Evolutionary conservation across 2,113 vertebrate species (phyloP).

Genomic region (Ibidorhyncha struthersii): DNA sequence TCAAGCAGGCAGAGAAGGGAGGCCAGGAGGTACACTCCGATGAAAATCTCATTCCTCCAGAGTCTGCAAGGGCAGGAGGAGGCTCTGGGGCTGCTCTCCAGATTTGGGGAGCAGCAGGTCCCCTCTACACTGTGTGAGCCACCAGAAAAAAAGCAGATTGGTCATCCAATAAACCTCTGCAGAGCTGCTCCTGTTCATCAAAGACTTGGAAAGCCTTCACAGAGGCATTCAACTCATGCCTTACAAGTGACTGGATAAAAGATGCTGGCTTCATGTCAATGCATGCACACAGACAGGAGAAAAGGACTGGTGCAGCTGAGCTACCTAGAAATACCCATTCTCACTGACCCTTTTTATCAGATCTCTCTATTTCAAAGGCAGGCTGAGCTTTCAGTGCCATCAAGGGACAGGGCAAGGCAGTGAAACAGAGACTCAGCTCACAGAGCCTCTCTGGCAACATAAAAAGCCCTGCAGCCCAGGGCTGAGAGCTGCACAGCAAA

Average conservation of each 20-base stretch:
- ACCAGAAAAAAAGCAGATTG: neutral
- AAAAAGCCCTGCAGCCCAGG: neutral
- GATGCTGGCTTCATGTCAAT: neutral
- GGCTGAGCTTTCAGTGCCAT: neutral
- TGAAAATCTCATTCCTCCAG: rapidly evolving
- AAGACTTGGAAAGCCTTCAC: neutral
- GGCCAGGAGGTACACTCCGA: rapidly evolving
- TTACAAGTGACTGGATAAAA: neutral
- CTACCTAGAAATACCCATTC: neutral
- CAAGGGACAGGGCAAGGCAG: neutral
- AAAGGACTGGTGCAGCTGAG: neutral
- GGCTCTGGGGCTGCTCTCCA: neutral
- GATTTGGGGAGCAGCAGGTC: neutral
- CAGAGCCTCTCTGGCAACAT: neutral
- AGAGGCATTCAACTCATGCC: neutral
- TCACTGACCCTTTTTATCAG: neutral
- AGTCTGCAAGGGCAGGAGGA: neutral
- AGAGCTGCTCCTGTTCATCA: neutral
- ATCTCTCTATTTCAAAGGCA: neutral
- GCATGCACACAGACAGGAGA: neutral
- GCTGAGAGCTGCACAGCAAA: neutral
- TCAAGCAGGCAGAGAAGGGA: neutral
- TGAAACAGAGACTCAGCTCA: neutral
- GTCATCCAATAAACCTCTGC: neutral
- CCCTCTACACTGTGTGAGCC: neutral